These are phyloP conservation scores for Agrochola lychnidis DNA, from an alignment of 2,888 invertebrate species.

Conservation along the genomic window DNA sequence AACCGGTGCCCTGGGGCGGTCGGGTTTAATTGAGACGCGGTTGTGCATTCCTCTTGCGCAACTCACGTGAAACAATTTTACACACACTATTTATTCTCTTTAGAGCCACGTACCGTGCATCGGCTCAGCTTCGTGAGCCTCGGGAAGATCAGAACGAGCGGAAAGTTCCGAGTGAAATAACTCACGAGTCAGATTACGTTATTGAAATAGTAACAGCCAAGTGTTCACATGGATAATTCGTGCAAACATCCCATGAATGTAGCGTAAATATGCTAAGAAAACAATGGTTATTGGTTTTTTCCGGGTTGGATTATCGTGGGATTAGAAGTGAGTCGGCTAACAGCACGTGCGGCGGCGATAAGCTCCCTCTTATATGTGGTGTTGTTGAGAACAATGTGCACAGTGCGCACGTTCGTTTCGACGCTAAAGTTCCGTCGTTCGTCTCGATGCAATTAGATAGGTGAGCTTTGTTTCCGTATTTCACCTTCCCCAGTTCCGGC, in stretches of 20 bases:
- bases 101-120: constrained; percentile 75
- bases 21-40: constrained; percentile 80
- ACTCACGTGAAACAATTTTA: constrained; percentile 72
- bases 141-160: constrained; percentile 66
- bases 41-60: constrained; percentile 75
- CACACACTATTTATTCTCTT: constrained; percentile 67
- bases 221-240: constrained; percentile 82
- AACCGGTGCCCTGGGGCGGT: constrained; percentile 73
- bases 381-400: constrained; percentile 75
- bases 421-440: constrained; percentile 72
- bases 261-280: constrained; percentile 83
- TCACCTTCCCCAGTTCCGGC: constrained; percentile 75
- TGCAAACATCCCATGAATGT: constrained; percentile 82
- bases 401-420: constrained; percentile 73
- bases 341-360: constrained; percentile 82
- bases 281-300: constrained; percentile 87
- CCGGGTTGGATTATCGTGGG: constrained; percentile 86
- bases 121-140: constrained; percentile 59
- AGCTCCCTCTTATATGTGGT: constrained; percentile 71
- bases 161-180: constrained; percentile 74
- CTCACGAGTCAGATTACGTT: constrained; percentile 77
- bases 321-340: constrained; percentile 78
- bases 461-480: constrained; percentile 78
- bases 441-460: constrained; percentile 81
- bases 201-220: constrained; percentile 79